Conservation (phyloP, 2,888 invertebrate species). For the Venustoraphidia nigricollis region DNA sequence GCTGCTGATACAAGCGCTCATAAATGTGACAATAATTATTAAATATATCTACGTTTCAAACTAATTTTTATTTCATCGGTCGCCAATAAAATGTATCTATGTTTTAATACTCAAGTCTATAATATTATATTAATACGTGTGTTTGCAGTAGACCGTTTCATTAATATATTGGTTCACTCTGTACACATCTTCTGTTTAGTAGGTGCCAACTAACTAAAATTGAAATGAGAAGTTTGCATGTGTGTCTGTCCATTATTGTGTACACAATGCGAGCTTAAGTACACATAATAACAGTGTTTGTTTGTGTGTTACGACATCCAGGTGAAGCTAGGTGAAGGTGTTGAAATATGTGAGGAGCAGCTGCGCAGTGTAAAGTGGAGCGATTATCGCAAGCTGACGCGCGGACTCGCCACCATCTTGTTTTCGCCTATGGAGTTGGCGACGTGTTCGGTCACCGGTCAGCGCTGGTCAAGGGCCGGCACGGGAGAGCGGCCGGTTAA, state of each 20-base stretch:
- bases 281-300: not conserved
- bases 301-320: conserved; percentile 19
- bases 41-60: no score
- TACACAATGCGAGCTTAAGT: no score
- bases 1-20: no score
- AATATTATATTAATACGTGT: no score
- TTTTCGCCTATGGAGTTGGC: conserved; percentile 60
- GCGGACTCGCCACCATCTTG: conserved; percentile 56
- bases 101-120: no score
- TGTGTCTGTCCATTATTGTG: no score
- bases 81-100: no score
- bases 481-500: conserved; percentile 59
- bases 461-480: conserved; percentile 59
- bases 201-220: not conserved
- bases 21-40: no score
- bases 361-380: conserved; percentile 58
- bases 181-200: not conserved
- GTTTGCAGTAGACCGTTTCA: no score
- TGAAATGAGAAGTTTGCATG: not conserved
- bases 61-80: no score
- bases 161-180: no score
- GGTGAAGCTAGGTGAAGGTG: conserved; percentile 59
- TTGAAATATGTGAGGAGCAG: conserved; percentile 55
- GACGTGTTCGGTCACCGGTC: conserved; percentile 59
- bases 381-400: conserved; percentile 56